Percentiles rank a stretch among this genome's conserved stretches.
phyloP scores from a whole-genome alignment of 2,888 invertebrate genomes.

The Villa cingulata region DNA sequence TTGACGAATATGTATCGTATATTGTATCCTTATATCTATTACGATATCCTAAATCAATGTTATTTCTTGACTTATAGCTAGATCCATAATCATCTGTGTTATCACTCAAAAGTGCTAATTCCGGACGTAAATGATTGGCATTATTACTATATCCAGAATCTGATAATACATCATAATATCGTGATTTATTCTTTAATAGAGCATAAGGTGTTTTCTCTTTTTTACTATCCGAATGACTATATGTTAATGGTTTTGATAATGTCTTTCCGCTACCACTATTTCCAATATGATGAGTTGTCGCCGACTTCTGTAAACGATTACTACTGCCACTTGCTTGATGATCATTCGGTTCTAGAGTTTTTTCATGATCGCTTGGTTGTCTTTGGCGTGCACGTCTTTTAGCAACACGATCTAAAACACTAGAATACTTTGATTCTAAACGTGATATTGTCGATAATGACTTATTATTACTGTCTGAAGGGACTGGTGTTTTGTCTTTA shows the following conservation, averaged over 20 bases:
- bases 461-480: conserved; percentile 11
- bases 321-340: conserved; percentile 19
- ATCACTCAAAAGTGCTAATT: conserved; percentile 22
- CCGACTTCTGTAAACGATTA: conserved; percentile 49
- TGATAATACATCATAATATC: conserved; percentile 28
- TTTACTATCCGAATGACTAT: conserved; percentile 37
- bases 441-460: conserved; percentile 46
- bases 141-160: conserved; percentile 28
- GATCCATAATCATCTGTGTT: conserved; percentile 25
- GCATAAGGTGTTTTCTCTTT: conserved; percentile 30
- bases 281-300: conserved; percentile 57
- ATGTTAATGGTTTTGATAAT: conserved; percentile 46
- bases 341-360: conserved; percentile 52
- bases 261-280: conserved; percentile 48
- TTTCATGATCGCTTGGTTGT: conserved; percentile 47
- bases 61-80: conserved; percentile 13
- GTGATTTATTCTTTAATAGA: conserved; percentile 24
- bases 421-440: conserved; percentile 66
- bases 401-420: conserved; percentile 58
- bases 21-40: conserved; percentile 26
- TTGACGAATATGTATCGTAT: conserved; percentile 21
- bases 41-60: conserved; percentile 8
- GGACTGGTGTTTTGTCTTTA: conserved; percentile 32
- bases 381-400: conserved; percentile 38
- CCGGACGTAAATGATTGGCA: conserved; percentile 12